These are phyloP conservation scores for Lordiphosa collinella DNA, from an alignment of 1,140 invertebrate species.

Conservation along the genomic window DNA sequence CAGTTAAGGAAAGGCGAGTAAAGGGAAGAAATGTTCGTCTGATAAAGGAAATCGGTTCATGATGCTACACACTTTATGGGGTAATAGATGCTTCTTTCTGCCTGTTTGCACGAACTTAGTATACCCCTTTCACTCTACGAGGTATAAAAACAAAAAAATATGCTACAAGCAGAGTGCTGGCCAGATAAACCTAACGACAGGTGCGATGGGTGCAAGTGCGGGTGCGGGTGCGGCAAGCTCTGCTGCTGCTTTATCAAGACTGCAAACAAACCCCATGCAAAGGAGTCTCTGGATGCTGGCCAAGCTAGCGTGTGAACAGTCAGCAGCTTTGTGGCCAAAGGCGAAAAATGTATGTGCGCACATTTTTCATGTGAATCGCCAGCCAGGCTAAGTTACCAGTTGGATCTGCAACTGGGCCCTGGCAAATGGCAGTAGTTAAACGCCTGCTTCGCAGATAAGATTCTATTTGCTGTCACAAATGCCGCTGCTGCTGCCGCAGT, in stretches of 20 bases:
- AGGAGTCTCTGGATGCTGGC: constrained; percentile 17
- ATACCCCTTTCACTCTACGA: no score
- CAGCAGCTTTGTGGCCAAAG: constrained; percentile 51
- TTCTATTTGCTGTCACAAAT: constrained; percentile 55
- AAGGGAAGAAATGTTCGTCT: no score
- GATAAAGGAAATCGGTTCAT: no score
- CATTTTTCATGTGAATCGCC: constrained; percentile 62
- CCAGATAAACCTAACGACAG: constrained; percentile 28
- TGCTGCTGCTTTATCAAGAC: constrained; percentile 25
- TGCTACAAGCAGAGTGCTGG: constrained; percentile 34
- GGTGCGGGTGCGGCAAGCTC: constrained; percentile 22
- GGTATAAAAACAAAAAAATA: constrained; percentile 30
- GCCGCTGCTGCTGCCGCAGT: constrained; percentile 2
- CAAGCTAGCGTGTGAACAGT: constrained; percentile 54
- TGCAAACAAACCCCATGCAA: constrained; percentile 54
- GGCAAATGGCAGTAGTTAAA: constrained; percentile 35
- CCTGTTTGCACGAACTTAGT: no score
- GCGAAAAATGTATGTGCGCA: constrained; percentile 55
- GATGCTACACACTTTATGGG: no score
- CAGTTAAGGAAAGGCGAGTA: no score
- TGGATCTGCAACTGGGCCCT: constrained; percentile 4
- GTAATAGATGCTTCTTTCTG: no score
- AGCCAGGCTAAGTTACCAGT: constrained; percentile 7
- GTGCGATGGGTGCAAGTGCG: constrained; percentile 12
- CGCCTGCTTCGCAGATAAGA: constrained; percentile 59